phyloP scores from a whole-genome alignment of 2,888 invertebrate species.

The Drosophila infuscata region DNA sequence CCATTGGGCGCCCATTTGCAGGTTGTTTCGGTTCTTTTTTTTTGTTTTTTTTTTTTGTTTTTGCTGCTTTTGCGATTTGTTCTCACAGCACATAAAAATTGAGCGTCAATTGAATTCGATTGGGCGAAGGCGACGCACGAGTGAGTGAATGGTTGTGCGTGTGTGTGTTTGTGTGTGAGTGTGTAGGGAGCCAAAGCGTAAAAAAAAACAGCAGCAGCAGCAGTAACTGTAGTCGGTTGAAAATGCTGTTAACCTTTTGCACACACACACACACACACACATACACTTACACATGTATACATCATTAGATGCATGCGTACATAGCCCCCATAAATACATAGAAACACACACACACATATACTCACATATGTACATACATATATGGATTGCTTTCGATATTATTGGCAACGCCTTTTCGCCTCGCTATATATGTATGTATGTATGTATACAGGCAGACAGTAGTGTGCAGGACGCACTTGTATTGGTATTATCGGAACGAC shows the following conservation, averaged over 20 bases:
- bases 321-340: not conserved
- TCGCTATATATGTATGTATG: constrained; percentile 36
- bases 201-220: constrained; percentile 36
- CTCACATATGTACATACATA: constrained; percentile 11
- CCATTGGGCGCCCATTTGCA: constrained; percentile 49
- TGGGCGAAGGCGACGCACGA: constrained; percentile 78
- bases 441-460: constrained; percentile 20
- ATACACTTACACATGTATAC: not conserved
- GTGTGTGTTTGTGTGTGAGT: constrained; percentile 29
- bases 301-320: not conserved
- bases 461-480: constrained; percentile 31
- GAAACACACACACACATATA: constrained; percentile 23
- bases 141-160: constrained; percentile 22
- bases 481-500: constrained; percentile 60
- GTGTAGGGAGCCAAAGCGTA: constrained; percentile 63
- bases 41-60: constrained; percentile 31
- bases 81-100: constrained; percentile 75
- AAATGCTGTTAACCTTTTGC: constrained; percentile 76
- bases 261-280: constrained; percentile 50
- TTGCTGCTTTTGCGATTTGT: constrained; percentile 29
- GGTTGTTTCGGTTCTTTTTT: constrained; percentile 32
- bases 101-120: constrained; percentile 85
- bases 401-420: constrained; percentile 79
- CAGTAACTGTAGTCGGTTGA: constrained; percentile 31
- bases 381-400: constrained; percentile 81